Evolutionary conservation across 1,140 invertebrate species (phyloP).

Genomic region (Coptotermes formosanus): DNA sequence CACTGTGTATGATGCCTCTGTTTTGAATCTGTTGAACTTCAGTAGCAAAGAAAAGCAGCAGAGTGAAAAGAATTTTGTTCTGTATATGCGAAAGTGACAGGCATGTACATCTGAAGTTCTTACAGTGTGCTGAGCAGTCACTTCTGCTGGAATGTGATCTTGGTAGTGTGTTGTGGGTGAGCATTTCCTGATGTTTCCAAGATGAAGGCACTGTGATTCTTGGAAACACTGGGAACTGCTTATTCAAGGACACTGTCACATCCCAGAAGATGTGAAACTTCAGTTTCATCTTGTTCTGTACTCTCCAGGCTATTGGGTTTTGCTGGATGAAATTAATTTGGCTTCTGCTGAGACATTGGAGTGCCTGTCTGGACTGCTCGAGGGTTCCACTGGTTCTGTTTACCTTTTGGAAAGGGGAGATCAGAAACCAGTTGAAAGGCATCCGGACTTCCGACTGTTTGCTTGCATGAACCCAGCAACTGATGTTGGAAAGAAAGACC

Average conservation of each 20-base stretch:
- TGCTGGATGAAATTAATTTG: conserved; percentile 97
- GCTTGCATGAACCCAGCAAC: conserved; percentile 99
- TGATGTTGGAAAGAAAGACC: conserved; percentile 97
- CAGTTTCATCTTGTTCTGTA: background rate
- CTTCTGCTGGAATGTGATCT: too few relatives aligned
- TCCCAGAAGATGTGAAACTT: too few relatives aligned
- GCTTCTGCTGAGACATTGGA: conserved; percentile 94
- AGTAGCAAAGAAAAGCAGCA: too few relatives aligned
- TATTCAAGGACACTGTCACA: too few relatives aligned
- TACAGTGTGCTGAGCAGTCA: too few relatives aligned
- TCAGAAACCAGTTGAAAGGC: conserved; percentile 72
- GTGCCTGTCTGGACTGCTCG: conserved; percentile 89
- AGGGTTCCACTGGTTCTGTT: conserved; percentile 74
- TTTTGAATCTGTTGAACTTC: background rate
- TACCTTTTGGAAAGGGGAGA: conserved; percentile 86
- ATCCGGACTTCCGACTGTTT: conserved; percentile 91
- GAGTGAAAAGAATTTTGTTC: too few relatives aligned
- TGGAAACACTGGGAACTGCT: too few relatives aligned
- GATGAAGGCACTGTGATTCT: too few relatives aligned
- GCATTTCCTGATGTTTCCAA: too few relatives aligned
- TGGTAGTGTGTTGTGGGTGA: too few relatives aligned
- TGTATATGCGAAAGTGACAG: too few relatives aligned
- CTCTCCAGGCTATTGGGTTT: conserved; percentile 76
- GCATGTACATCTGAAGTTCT: too few relatives aligned
- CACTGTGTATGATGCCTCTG: background rate